A percentile compares a stretch with the other conserved stretches of the same genome.
Evolutionary conservation across 2,888 invertebrate genomes (phyloP).

Genomic region (Drosophila koepferae): DNA sequence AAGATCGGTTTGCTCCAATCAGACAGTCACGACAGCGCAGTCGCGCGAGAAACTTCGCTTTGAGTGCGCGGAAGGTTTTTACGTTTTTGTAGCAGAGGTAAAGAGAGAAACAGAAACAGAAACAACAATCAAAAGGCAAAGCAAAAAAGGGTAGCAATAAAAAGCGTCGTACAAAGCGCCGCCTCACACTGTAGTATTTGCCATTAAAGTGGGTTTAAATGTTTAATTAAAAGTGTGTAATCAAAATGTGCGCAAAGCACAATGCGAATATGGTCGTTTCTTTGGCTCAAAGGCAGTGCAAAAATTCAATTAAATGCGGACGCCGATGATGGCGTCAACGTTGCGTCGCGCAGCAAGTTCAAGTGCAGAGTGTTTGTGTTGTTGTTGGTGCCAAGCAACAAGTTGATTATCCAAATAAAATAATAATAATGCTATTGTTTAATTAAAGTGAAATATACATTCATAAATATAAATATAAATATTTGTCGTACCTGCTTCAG

Average conservation of each 20-base stretch:
- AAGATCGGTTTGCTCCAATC: slow-evolving; percentile 57
- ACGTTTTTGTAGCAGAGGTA: slow-evolving; percentile 37
- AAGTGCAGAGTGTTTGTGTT: slow-evolving; percentile 55
- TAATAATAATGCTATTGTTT: slow-evolving; percentile 9
- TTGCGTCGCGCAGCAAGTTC: slow-evolving; percentile 61
- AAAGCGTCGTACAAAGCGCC: slow-evolving; percentile 33
- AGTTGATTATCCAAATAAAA: slow-evolving; percentile 11
- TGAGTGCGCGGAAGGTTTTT: slow-evolving; percentile 52
- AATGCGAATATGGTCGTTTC: slow-evolving; percentile 12
- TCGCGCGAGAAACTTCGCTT: slow-evolving; percentile 62
- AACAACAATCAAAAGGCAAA: slow-evolving; percentile 17
- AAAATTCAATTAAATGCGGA: slow-evolving; percentile 47
- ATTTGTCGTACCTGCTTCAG: not conserved
- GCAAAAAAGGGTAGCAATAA: slow-evolving; percentile 53
- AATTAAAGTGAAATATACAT: slow-evolving; percentile 7
- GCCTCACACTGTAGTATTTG: slow-evolving; percentile 17
- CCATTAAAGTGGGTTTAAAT: slow-evolving; percentile 37
- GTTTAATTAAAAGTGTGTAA: slow-evolving; percentile 41
- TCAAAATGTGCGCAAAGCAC: slow-evolving; percentile 33
- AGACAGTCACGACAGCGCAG: slow-evolving; percentile 68
- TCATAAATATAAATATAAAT: not conserved
- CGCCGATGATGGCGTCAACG: slow-evolving; percentile 52
- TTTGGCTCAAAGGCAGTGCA: slow-evolving; percentile 39
- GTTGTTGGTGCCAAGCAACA: slow-evolving; percentile 14
- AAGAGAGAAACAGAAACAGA: slow-evolving; percentile 21